Percentiles rank a stretch among this genome's conserved stretches.
Conservation (phyloP, 1,140 invertebrate genomes). For the Hirudo medicinalis region DNA sequence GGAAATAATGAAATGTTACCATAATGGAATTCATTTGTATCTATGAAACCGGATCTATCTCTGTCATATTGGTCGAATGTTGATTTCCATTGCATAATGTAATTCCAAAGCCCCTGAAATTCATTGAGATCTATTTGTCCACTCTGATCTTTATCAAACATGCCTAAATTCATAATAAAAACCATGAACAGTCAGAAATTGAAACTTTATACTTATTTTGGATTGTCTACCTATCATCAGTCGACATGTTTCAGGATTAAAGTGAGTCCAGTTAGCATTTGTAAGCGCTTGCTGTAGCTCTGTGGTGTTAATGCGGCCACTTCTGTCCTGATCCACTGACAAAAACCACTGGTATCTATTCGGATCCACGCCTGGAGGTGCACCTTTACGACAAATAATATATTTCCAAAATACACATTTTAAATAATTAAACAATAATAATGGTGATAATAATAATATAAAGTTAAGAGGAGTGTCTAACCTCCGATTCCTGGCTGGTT, state of each 20-base stretch:
- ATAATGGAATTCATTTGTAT: slow-evolving; percentile 60
- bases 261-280: slow-evolving; percentile 70
- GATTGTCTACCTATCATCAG: slow-evolving; percentile 67
- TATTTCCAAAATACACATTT: too few species aligned
- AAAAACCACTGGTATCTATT: slow-evolving; percentile 56
- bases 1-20: slow-evolving; percentile 47
- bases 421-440: too few species aligned
- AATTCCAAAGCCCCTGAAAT: slow-evolving; percentile 73
- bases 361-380: slow-evolving; percentile 30
- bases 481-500: too few species aligned
- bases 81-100: slow-evolving; percentile 67
- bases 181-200: neutral
- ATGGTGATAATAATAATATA: too few species aligned
- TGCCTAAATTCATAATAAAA: slow-evolving; percentile 42
- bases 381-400: too few species aligned
- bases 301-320: slow-evolving; percentile 61
- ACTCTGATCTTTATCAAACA: slow-evolving; percentile 72
- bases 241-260: slow-evolving; percentile 67
- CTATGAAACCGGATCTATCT: slow-evolving; percentile 68
- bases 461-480: too few species aligned
- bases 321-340: slow-evolving; percentile 65
- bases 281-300: slow-evolving; percentile 70
- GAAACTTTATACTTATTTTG: slow-evolving; percentile 22
- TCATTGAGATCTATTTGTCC: slow-evolving; percentile 75
- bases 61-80: slow-evolving; percentile 68